Evolutionary conservation across 2,113 vertebrate genomes (phyloP), one percentile per base, ranked within the genome.

Genomic region (Dipodomys ordii): DNA sequence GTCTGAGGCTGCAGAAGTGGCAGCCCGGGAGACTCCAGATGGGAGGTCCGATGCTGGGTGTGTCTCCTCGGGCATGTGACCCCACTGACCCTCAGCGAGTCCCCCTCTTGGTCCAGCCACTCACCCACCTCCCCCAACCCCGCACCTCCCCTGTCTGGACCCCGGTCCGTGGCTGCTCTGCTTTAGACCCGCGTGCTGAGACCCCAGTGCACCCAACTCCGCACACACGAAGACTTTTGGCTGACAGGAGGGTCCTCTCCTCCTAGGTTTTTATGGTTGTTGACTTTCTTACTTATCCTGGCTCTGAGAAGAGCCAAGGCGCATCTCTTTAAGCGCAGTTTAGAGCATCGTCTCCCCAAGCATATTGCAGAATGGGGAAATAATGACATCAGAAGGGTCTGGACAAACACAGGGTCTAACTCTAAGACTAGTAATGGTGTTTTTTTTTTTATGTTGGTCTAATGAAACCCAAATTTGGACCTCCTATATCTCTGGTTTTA

Each of bases 221-320:
- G 84, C 77, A 67, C 44, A 92, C 92, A 76, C 44, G 73, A 95
- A 87, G 35, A 6, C 74, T 60, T 85, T 81, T 39, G 78, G 27
- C 64, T 62, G 64, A 91, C 64, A 88, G 35, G 28, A 73, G 39
- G 71, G 87, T 82, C 89, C 6, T 87, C 4, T 84, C 30, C 23
- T 85, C 88, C 71, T 62, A 49, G 27, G 81, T 71, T 53, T 92
- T 92, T 78, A 91, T 79, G 87, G 80, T 35, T 89, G 83, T 79
- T 94, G 82, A 67, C 80, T 91, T 96, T 93, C 80, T 94, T 92
- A 92, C 88, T 94, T 96, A 93, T 93, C 90, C 8, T 39, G 39
- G 39, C 39, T 39, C 39, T 39, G 39, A 39, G 39, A 79, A 94
- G 32, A 74, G 44, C n/a, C n/a, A 77, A 13, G 35, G 25, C 53